Evolutionary conservation across 2,797 vertebrate genomes (phyloP).

Genomic region (Centroberyx gerrardi): DNA sequence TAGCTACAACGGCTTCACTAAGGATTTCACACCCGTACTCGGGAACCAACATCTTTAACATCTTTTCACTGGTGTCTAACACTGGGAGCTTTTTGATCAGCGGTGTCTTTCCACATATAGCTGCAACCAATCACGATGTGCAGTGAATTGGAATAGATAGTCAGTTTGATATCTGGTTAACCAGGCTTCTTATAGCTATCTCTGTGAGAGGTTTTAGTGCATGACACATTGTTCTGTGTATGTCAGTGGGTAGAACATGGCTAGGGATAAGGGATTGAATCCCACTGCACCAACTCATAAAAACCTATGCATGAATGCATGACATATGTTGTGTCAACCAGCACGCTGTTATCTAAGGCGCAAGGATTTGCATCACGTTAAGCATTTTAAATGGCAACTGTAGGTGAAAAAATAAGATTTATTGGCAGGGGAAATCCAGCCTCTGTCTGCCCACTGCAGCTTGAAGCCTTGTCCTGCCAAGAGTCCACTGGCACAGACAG

Average conservation of each 20-base stretch:
- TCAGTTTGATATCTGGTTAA: not conserved
- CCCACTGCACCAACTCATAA: not conserved
- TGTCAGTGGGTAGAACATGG: not conserved
- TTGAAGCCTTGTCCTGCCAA: constrained; percentile 41
- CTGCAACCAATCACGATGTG: too few relatives aligned
- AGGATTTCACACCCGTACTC: too few relatives aligned
- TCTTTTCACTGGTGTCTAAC: too few relatives aligned
- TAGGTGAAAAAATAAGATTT: not conserved
- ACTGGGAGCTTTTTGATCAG: too few relatives aligned
- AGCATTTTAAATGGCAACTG: constrained; percentile 2
- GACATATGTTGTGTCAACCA: not conserved
- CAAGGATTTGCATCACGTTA: not conserved
- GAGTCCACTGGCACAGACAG: constrained; percentile 33
- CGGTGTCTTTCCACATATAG: too few relatives aligned
- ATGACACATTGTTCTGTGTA: not conserved
- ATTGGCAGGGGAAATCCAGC: constrained; percentile 14
- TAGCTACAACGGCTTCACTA: too few relatives aligned
- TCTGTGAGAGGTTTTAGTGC: not conserved
- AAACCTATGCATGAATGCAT: not conserved
- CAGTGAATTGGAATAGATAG: not conserved
- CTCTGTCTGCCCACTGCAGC: constrained; percentile 8
- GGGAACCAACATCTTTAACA: too few relatives aligned
- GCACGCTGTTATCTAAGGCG: not conserved
- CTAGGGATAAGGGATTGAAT: not conserved
- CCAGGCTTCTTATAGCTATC: not conserved